phyloP scores from a whole-genome alignment of 2,797 vertebrate genomes.

The Amblyraja radiata region DNA sequence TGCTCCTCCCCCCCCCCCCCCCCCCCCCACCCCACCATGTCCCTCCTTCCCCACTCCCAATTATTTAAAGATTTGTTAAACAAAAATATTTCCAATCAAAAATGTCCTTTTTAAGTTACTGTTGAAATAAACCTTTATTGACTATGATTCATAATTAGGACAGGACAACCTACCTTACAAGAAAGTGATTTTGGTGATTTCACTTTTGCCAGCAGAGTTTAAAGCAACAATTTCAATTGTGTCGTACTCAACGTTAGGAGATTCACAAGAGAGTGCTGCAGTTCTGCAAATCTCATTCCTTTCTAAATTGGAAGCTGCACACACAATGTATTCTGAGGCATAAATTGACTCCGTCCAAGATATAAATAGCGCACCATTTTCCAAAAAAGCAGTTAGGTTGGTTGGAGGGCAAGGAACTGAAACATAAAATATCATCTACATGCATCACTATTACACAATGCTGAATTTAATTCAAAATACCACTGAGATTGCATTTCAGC shows the following conservation, averaged over 20 bases:
- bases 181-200: conserved; percentile 39
- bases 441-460: background rate
- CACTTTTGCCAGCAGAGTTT: conserved; percentile 58
- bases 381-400: conserved; percentile 45
- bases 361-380: conserved; percentile 42
- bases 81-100: too few species aligned
- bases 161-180: conserved; percentile 22
- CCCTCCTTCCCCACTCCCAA: background rate
- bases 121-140: background rate
- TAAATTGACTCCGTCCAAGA: conserved; percentile 54
- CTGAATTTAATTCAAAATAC: background rate
- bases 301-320: conserved; percentile 25
- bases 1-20: too few species aligned
- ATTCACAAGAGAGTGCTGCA: conserved; percentile 49
- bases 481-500: too few species aligned
- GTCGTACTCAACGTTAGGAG: conserved; percentile 41
- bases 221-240: conserved; percentile 53
- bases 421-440: conserved; percentile 10
- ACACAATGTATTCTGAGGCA: conserved; percentile 55
- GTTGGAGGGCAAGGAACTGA: conserved; percentile 59
- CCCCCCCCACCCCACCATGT: background rate
- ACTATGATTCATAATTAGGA: background rate
- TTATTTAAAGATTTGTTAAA: background rate
- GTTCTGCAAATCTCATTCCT: conserved; percentile 51
- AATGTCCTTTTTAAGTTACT: background rate